phyloP scores from a whole-genome alignment of 2,888 invertebrate species.

The Oscheius sp. region DNA sequence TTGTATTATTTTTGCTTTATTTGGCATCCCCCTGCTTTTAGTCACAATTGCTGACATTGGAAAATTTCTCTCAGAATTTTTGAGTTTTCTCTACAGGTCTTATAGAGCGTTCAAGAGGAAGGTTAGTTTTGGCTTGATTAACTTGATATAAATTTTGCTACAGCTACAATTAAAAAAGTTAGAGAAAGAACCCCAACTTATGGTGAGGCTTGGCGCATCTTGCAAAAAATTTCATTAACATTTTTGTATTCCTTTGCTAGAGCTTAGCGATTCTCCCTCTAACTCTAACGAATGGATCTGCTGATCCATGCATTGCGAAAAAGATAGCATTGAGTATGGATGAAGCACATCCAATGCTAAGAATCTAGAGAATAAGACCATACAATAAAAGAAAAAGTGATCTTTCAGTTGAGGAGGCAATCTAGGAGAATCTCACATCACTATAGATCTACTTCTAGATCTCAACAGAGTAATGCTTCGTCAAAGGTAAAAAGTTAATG shows the following conservation, averaged over 20 bases:
- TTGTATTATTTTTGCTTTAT: slow-evolving; percentile 69
- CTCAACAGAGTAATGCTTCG: slow-evolving; percentile 49
- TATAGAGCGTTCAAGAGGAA: slow-evolving; percentile 66
- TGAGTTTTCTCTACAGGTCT: slow-evolving; percentile 64
- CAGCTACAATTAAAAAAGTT: no score
- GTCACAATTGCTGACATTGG: slow-evolving; percentile 70
- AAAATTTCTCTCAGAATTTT: slow-evolving; percentile 69
- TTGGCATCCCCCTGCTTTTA: slow-evolving; percentile 69
- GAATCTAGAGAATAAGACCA: not conserved
- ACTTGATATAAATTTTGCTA: not conserved
- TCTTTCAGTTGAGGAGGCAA: slow-evolving; percentile 62
- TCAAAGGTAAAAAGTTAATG: slow-evolving; percentile 30
- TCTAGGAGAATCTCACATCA: slow-evolving; percentile 62
- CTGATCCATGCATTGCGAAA: slow-evolving; percentile 26
- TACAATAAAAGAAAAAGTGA: not conserved
- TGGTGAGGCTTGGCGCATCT: slow-evolving; percentile 11
- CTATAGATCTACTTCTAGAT: slow-evolving; percentile 57
- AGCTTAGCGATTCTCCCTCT: not conserved
- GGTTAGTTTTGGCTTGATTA: slow-evolving; percentile 40
- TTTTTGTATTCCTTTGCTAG: slow-evolving; percentile 1
- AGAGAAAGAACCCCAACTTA: not conserved
- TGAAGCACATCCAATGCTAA: not conserved
- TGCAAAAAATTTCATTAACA: slow-evolving; percentile 4
- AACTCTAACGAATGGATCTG: not conserved
- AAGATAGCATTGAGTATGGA: slow-evolving; percentile 13